Conservation (phyloP, 2,113 vertebrate genomes). For the zebrafish (Danio rerio) region DNA sequence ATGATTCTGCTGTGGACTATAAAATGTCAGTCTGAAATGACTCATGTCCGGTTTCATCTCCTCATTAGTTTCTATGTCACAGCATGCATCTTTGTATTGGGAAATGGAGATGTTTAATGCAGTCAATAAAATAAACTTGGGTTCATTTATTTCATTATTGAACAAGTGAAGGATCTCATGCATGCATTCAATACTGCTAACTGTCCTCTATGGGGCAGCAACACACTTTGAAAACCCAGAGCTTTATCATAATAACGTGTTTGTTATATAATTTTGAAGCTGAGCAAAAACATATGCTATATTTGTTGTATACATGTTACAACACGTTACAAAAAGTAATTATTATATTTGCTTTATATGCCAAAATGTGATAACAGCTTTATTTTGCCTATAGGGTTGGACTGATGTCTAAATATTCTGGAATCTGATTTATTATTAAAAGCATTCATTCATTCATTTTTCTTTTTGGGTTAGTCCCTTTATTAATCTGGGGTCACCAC, state of each 20-base stretch:
- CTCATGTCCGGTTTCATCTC: slow-evolving; percentile 5
- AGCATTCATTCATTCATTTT: no score
- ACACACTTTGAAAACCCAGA: no score
- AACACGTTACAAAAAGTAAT: no score
- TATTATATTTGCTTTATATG: no score
- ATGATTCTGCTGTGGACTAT: not conserved
- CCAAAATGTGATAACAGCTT: not conserved
- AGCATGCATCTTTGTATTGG: not conserved
- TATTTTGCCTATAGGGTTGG: not conserved
- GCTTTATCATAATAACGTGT: no score
- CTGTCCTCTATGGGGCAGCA: not conserved
- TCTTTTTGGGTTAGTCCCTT: no score
- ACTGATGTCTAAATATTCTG: not conserved
- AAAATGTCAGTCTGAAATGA: not conserved
- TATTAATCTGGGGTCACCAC: no score
- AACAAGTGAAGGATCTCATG: not conserved
- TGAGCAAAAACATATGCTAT: no score
- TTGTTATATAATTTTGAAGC: no score
- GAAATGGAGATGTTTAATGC: not conserved
- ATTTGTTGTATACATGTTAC: no score
- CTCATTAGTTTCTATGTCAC: not conserved
- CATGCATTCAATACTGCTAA: not conserved
- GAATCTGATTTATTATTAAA: no score
- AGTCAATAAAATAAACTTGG: not conserved
- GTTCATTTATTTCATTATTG: not conserved